Conservation (phyloP, 2,888 invertebrate genomes). For the Dasypolia templi region DNA sequence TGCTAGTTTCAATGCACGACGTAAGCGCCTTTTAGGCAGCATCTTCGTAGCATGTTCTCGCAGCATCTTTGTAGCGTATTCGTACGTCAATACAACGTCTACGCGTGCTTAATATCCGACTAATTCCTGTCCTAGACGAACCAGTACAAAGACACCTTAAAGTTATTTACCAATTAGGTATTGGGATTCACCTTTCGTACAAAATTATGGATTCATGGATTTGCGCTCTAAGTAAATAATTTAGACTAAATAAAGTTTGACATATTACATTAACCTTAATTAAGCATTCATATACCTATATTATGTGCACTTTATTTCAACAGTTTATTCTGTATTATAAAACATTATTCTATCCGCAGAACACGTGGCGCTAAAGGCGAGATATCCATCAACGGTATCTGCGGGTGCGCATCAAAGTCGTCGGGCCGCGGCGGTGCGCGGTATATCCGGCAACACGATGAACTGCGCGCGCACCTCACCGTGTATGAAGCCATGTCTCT, state of each 20-base stretch:
- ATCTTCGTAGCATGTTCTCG: too few species aligned
- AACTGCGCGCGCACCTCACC: slow-evolving; percentile 93
- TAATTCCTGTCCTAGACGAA: background rate
- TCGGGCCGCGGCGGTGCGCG: slow-evolving; percentile 93
- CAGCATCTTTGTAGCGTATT: background rate
- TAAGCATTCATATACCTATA: background rate
- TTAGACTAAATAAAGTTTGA: background rate
- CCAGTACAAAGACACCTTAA: background rate
- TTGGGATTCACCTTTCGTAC: background rate
- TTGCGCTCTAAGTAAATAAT: background rate
- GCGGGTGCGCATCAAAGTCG: slow-evolving; percentile 91
- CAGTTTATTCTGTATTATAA: background rate
- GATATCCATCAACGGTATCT: slow-evolving; percentile 93
- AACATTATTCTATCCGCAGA: slow-evolving; percentile 17
- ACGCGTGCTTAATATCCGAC: background rate
- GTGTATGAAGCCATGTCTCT: slow-evolving; percentile 95
- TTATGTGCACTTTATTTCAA: background rate
- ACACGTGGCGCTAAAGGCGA: slow-evolving; percentile 93
- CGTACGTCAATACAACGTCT: background rate
- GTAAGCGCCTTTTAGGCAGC: background rate
- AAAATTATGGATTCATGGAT: background rate
- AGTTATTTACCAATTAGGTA: background rate
- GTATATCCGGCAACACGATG: slow-evolving; percentile 96
- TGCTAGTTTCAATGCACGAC: background rate
- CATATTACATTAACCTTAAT: background rate